These are phyloP conservation scores for Theonella swinhoei DNA, from an alignment of 37 sponge, comb jelly and placozoan genomes.

Conservation along the genomic window DNA sequence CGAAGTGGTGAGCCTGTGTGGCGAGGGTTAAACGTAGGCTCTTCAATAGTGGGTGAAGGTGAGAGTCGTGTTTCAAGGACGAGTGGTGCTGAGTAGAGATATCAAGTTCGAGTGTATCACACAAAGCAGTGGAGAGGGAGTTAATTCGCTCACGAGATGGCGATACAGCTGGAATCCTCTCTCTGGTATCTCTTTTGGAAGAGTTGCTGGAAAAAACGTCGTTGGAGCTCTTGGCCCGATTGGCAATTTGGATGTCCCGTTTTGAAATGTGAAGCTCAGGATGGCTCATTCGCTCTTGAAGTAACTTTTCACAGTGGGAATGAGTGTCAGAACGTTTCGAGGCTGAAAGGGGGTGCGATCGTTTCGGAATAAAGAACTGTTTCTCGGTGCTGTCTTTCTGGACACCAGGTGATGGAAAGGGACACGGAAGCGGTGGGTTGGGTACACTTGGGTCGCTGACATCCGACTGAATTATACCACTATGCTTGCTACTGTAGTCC, in stretches of 20 bases:
- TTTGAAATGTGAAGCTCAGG: constrained; percentile 7
- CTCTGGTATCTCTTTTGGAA: background rate
- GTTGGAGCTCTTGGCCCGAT: constrained; percentile 17
- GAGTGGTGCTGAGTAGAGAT: background rate
- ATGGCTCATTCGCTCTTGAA: constrained; percentile 9
- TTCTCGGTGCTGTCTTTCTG: background rate
- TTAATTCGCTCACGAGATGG: background rate
- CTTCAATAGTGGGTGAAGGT: background rate
- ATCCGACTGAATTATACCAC: no score
- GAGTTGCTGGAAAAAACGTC: background rate
- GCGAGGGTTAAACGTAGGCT: background rate
- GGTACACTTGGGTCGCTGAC: no score
- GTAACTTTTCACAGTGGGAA: background rate
- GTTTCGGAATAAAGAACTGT: background rate
- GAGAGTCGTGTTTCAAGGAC: background rate
- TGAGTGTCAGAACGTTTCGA: background rate
- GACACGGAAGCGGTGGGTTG: no score
- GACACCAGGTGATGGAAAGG: background rate
- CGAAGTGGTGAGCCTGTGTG: background rate
- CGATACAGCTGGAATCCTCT: background rate
- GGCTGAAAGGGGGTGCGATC: background rate
- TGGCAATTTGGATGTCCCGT: background rate
- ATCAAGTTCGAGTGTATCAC: background rate
- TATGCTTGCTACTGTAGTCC: background rate
- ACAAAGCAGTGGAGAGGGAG: background rate